Evolutionary conservation across 2,113 vertebrate genomes (phyloP), one percentile per base, ranked within the genome.

Genomic region (Gymnorhina tibicen): DNA sequence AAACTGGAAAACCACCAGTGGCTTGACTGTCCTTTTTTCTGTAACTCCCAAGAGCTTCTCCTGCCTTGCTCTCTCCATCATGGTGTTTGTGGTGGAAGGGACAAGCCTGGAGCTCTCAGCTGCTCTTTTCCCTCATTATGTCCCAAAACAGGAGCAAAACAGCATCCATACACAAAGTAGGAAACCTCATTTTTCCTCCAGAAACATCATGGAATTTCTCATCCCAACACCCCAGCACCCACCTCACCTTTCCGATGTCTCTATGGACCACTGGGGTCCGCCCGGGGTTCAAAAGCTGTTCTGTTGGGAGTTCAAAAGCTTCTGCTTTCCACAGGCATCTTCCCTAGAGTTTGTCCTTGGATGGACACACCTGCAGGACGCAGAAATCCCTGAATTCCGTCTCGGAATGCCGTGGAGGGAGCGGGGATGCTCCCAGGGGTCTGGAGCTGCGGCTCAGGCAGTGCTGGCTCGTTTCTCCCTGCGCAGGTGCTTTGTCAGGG

Each of bases 401-500:
- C 26, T 27, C 1, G 3, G 44, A 1, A 1, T 41, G 76, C 26
- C 0, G 0, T 11, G 21, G 47, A 32, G 39, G 50, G 58, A 59
- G 78, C 26, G 6, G 69, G 19, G 52, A 21, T 30, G 64, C 8
- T 26, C 73, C 2, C 16, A 13, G 56, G 23, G 68, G 3, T 30
- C 46, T 5, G 13, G 41, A 69, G 59, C 56, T n/a, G 52, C 1
- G 0, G 32, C 30, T 27, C 0, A 0, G 6, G 32, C 26, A 6
- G 33, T 0, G 14, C 3, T 39, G 70, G 64, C 14, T 33, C n/a
- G 10, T 84, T 94, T 50, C 50, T 70, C 44, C 24, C 18, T 60
- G 19, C 44, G 35, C 62, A 33, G 23, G 41, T 32, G 26, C 56
- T 89, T 67, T 81, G 50, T 81, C 60, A 47, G 78, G 9, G 42